Evolutionary conservation across 2,888 invertebrate genomes (phyloP).

Genomic region (Sminthurinus aureus): DNA sequence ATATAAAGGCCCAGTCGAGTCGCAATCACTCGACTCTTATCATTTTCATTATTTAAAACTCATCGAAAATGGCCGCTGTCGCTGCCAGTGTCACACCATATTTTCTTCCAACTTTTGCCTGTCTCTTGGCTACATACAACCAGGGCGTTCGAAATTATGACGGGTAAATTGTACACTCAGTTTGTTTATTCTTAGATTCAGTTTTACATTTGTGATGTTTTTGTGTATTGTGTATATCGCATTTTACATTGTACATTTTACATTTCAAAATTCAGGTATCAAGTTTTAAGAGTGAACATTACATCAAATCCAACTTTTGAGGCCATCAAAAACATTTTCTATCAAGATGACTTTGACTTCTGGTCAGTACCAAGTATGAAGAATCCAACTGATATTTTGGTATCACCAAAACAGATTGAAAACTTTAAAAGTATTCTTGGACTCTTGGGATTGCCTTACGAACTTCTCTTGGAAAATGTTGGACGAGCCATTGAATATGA

Average conservation of each 20-base stretch:
- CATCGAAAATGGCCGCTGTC: not conserved
- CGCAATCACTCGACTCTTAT: not conserved
- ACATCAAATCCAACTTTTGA: conserved; percentile 48
- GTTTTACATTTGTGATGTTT: not conserved
- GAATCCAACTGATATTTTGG: conserved; percentile 73
- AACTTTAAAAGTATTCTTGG: conserved; percentile 48
- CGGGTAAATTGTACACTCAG: conserved; percentile 44
- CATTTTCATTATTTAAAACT: not conserved
- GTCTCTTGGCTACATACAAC: conserved; percentile 47
- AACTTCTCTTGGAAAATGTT: conserved; percentile 51
- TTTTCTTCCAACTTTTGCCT: conserved; percentile 51
- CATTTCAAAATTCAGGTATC: conserved; percentile 43
- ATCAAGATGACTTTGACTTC: conserved; percentile 67
- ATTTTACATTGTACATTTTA: not conserved
- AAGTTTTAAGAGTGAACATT: conserved; percentile 54
- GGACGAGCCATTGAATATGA: conserved; percentile 38
- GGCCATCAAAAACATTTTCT: conserved; percentile 51
- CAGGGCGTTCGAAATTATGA: conserved; percentile 52
- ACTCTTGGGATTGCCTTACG: conserved; percentile 51
- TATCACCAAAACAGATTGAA: conserved; percentile 70
- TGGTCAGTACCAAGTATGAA: conserved; percentile 69
- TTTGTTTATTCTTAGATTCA: not conserved
- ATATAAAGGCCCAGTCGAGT: not conserved
- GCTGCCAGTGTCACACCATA: conserved; percentile 16
- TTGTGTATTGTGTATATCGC: not conserved